A percentile compares a stretch with the other conserved stretches of the same genome.
These are phyloP conservation scores for Thyatira batis DNA, from an alignment of 2,888 invertebrate species.

Conservation along the genomic window DNA sequence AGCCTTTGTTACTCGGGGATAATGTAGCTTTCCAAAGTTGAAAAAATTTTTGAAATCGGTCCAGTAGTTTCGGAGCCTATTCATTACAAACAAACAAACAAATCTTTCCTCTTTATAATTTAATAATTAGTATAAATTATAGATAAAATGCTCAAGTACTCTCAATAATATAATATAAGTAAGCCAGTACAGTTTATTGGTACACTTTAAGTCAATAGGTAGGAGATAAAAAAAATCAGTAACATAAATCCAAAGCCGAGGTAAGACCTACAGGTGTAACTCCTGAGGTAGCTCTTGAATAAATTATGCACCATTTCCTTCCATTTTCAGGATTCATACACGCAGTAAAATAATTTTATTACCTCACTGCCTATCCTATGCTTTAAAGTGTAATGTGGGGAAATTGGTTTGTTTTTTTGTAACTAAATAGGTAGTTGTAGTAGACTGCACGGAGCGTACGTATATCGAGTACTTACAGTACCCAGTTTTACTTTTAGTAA, in stretches of 20 bases:
- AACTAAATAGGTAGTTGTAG: no score
- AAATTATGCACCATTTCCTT: neutral
- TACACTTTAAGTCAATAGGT: neutral
- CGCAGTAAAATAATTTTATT: constrained; percentile 5
- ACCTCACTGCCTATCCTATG: neutral
- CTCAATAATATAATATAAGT: neutral
- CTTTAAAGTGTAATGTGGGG: neutral
- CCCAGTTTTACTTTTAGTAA: no score
- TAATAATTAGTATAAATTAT: no score
- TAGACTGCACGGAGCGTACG: no score
- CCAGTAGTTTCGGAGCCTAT: no score
- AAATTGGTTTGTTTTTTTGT: neutral
- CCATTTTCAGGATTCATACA: constrained; percentile 1
- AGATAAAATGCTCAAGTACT: neutral
- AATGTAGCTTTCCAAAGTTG: no score
- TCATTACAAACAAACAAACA: no score
- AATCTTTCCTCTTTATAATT: no score
- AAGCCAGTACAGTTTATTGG: neutral
- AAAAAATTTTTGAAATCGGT: no score
- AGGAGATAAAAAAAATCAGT: neutral
- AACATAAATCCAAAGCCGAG: neutral
- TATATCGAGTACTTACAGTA: no score
- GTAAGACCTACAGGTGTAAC: neutral
- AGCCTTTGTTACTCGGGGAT: no score
- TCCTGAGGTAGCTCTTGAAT: neutral